Conservation (phyloP, 2,113 vertebrate genomes). For the Crotalus helleri region DNA sequence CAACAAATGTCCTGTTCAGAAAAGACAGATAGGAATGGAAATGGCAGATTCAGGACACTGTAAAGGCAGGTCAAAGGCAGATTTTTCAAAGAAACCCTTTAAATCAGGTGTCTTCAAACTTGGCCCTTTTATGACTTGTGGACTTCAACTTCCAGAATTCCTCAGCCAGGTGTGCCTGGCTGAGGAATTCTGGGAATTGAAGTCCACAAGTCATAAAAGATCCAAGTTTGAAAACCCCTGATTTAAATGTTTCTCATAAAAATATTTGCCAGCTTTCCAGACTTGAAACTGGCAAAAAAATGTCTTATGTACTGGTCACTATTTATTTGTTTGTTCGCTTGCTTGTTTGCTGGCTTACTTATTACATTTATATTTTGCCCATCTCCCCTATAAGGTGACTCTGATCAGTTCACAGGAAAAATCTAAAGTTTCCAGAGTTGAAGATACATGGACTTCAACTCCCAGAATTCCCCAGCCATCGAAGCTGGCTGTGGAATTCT, state of each 20-base stretch:
- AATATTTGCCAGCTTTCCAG: not conserved
- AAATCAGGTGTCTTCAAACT: no score
- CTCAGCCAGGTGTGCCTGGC: no score
- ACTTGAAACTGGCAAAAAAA: not conserved
- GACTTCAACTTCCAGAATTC: no score
- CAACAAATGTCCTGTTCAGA: not conserved
- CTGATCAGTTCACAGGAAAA: not conserved
- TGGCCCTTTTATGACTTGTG: no score
- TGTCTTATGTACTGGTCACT: not conserved
- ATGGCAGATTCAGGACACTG: not conserved
- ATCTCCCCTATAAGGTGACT: not conserved
- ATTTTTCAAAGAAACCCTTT: not conserved
- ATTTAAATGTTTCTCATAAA: not conserved
- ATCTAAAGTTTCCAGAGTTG: not conserved
- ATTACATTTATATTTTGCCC: not conserved
- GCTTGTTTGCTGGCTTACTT: not conserved
- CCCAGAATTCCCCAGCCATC: not conserved
- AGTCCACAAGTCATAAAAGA: no score
- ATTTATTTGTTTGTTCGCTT: not conserved
- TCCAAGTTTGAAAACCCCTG: no score
- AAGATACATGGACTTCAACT: not conserved
- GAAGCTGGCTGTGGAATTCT: not conserved
- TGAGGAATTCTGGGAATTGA: no score
- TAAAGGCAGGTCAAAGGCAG: not conserved
- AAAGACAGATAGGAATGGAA: not conserved